phyloP scores from a whole-genome alignment of 2,113 vertebrate species.

The Bettongia penicillata region DNA sequence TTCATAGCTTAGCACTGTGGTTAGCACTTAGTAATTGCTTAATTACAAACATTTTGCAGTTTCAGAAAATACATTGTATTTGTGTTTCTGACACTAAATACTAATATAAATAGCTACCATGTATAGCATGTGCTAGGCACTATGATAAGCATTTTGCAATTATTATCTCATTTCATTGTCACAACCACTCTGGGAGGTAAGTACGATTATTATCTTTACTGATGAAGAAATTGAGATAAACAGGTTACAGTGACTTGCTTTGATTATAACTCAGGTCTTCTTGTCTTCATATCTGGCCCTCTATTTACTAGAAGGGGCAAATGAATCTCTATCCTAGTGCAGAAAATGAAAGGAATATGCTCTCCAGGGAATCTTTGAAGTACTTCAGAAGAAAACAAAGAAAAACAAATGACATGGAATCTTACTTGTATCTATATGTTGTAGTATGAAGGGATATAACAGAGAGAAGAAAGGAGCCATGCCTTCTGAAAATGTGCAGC shows the following conservation, averaged over 20 bases:
- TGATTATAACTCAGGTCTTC: not conserved
- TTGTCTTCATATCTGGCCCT: not conserved
- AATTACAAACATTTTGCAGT: not conserved
- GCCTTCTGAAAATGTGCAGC: not conserved
- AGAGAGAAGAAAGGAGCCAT: not conserved
- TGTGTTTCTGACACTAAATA: not conserved
- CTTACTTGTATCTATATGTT: not conserved
- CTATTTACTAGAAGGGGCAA: not conserved
- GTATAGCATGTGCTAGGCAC: no score
- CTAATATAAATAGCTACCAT: not conserved
- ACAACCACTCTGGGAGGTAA: not conserved
- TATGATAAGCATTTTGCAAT: not conserved
- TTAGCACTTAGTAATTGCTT: no score
- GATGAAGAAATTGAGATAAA: not conserved
- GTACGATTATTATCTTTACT: not conserved
- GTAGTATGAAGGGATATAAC: not conserved
- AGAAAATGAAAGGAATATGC: not conserved
- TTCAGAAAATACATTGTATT: not conserved
- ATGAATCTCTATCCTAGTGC: not conserved
- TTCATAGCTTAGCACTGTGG: no score
- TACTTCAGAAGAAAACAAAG: not conserved
- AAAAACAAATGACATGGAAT: not conserved
- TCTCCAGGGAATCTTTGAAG: not conserved
- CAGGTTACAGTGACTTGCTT: not conserved
- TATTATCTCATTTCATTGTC: not conserved